Evolutionary conservation across 1,140 invertebrate genomes (phyloP).

Genomic region (Polyergus mexicanus): DNA sequence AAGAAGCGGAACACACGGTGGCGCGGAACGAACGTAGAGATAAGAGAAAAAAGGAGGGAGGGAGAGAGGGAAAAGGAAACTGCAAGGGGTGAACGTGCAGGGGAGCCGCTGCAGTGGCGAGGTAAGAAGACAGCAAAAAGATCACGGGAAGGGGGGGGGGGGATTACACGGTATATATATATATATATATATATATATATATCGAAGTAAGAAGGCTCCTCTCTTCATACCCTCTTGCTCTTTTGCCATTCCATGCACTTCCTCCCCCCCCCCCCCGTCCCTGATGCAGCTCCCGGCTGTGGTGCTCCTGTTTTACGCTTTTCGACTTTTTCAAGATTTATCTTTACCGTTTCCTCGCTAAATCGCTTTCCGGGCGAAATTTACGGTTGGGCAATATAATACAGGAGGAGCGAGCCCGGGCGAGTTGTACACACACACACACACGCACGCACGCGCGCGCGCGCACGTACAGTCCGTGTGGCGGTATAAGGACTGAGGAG

Average conservation of each 20-base stretch:
- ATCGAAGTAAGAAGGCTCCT: conserved; percentile 49
- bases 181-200: conserved; percentile 1
- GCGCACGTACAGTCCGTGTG: conserved; percentile 28
- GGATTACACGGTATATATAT: conserved; percentile 2
- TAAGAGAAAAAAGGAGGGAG: conserved; percentile 20
- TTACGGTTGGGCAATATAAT: conserved; percentile 84
- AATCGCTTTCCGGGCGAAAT: conserved; percentile 86
- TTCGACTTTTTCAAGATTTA: conserved; percentile 87
- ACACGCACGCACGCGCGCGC: conserved; percentile 24
- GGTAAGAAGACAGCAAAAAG: conserved; percentile 55
- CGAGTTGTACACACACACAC: conserved; percentile 37
- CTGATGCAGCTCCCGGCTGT: neutral
- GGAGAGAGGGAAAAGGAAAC: conserved; percentile 44
- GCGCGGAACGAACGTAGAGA: conserved; percentile 35
- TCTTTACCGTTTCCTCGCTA: conserved; percentile 85
- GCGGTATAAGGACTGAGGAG: neutral
- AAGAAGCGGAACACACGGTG: conserved; percentile 56
- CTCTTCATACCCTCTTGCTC: neutral
- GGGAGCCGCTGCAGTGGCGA: conserved; percentile 23
- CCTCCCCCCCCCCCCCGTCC: neutral
- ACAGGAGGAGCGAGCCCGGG: conserved; percentile 64
- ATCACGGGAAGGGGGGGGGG: conserved; percentile 37
- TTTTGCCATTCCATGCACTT: neutral
- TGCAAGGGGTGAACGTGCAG: conserved; percentile 11
- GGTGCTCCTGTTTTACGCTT: conserved; percentile 85